phyloP scores from a whole-genome alignment of 2,888 invertebrate genomes.

The Xestia c-nigrum region DNA sequence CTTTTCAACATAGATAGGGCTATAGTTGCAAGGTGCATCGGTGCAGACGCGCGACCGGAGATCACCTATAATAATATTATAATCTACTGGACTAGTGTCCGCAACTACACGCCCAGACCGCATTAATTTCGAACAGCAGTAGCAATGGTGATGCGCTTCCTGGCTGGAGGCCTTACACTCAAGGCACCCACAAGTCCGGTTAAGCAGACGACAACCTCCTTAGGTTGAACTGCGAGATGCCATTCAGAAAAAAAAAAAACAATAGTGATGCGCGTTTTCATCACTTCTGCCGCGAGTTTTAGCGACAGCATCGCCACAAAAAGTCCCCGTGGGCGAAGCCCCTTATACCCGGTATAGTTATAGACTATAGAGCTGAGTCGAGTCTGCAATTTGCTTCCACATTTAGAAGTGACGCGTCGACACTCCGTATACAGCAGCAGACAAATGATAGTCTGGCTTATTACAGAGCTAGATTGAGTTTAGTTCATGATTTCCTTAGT shows the following conservation, averaged over 20 bases:
- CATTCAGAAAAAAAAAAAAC: too few species aligned
- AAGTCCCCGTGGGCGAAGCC: slow-evolving; percentile 35
- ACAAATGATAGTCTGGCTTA: slow-evolving; percentile 56
- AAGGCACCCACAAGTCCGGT: background rate
- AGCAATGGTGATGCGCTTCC: background rate
- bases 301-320: background rate
- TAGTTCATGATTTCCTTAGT: slow-evolving; percentile 46
- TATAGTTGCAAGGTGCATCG: background rate
- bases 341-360: slow-evolving; percentile 34
- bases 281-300: too few species aligned
- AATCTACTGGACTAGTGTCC: background rate
- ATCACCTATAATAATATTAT: too few species aligned
- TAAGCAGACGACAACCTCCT: background rate
- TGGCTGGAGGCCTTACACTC: background rate
- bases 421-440: slow-evolving; percentile 48
- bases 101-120: background rate
- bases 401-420: slow-evolving; percentile 50
- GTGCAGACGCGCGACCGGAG: too few species aligned
- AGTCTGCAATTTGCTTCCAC: slow-evolving; percentile 47
- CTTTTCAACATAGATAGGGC: background rate
- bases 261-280: too few species aligned
- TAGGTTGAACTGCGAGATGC: background rate
- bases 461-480: slow-evolving; percentile 50
- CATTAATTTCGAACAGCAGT: background rate
- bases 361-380: slow-evolving; percentile 12